These are phyloP conservation scores for Mohoua ochrocephala DNA, from an alignment of 2,113 vertebrate genomes.

Conservation along the genomic window DNA sequence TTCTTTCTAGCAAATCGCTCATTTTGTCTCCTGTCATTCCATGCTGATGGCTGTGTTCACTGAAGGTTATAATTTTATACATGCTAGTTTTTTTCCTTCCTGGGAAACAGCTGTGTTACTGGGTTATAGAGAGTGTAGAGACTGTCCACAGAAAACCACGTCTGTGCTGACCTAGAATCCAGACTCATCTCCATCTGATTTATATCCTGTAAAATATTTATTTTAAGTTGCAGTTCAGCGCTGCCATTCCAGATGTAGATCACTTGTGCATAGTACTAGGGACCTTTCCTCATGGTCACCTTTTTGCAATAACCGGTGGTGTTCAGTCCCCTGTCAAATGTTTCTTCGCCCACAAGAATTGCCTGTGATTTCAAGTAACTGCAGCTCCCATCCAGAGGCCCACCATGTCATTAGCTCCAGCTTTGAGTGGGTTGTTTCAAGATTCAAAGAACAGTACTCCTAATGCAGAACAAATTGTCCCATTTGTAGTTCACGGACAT, in stretches of 20 bases:
- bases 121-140: not conserved
- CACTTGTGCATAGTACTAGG: too few species aligned
- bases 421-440: not conserved
- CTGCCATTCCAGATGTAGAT: not conserved
- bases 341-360: not conserved
- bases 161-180: not conserved
- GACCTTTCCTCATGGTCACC: not conserved
- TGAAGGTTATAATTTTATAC: not conserved
- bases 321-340: not conserved
- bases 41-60: not conserved
- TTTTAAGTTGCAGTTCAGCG: not conserved
- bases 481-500: not conserved
- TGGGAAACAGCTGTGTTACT: not conserved
- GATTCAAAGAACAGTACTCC: not conserved
- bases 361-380: not conserved
- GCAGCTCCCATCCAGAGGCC: not conserved
- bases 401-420: not conserved
- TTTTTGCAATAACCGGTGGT: not conserved
- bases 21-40: not conserved
- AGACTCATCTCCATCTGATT: not conserved
- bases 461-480: constrained; percentile 1
- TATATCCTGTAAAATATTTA: not conserved
- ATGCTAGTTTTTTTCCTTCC: not conserved
- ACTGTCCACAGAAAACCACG: not conserved
- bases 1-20: not conserved